Conservation (phyloP, 2,113 vertebrate species). For the Sander vitreus region DNA sequence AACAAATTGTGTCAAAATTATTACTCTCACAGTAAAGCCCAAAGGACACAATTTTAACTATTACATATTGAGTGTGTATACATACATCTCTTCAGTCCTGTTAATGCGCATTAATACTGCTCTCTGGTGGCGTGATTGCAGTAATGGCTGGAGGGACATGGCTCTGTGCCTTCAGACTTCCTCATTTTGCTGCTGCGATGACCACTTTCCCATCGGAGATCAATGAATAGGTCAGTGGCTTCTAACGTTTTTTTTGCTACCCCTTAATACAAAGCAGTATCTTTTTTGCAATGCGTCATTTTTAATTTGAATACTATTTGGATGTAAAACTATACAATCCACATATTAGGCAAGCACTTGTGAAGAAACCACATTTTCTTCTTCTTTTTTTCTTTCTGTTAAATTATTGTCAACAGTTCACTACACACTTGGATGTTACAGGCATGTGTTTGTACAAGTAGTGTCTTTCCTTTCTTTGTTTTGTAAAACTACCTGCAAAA, state of each 20-base stretch:
- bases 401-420: neutral
- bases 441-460: neutral
- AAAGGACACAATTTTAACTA: neutral
- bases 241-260: neutral
- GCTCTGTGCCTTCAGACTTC: neutral
- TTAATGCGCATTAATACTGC: conserved; percentile 27
- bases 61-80: neutral
- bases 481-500: neutral
- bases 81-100: too few species aligned
- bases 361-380: neutral
- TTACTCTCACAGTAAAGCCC: too few species aligned
- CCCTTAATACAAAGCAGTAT: neutral
- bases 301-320: neutral
- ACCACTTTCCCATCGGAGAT: neutral
- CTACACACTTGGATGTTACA: neutral
- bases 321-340: neutral
- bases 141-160: neutral
- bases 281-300: neutral
- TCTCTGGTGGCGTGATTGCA: conserved; percentile 51
- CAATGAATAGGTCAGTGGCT: neutral
- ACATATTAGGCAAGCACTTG: neutral
- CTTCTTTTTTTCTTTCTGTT: neutral
- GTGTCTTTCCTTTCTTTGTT: neutral
- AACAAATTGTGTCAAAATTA: too few species aligned
- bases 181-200: too few species aligned